Conservation (phyloP, 2,797 vertebrate species). For the Morus bassanus region DNA sequence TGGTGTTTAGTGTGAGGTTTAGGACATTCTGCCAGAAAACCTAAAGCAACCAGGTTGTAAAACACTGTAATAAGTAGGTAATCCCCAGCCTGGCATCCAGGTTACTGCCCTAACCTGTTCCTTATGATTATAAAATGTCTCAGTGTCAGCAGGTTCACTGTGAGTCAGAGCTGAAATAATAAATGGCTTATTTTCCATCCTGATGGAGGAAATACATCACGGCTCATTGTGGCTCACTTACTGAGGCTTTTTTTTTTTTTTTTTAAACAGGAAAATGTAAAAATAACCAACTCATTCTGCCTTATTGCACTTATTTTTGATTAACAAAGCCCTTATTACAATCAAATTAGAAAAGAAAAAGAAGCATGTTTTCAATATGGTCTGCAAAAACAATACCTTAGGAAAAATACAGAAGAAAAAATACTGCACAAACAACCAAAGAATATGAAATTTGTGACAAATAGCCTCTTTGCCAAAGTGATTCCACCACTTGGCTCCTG, state of each 20-base stretch:
- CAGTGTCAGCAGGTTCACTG: constrained; percentile 81
- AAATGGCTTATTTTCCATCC: constrained; percentile 96
- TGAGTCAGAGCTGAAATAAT: constrained; percentile 91
- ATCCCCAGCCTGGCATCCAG: constrained; percentile 68
- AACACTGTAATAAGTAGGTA: constrained; percentile 76
- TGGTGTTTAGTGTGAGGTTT: constrained; percentile 87
- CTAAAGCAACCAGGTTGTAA: constrained; percentile 73
- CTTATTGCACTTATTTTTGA: constrained; percentile 70
- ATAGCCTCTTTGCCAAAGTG: constrained; percentile 60
- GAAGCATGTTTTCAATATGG: constrained; percentile 57
- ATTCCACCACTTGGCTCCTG: constrained; percentile 40
- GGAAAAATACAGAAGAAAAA: constrained; percentile 57
- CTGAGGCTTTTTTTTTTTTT: constrained; percentile 75
- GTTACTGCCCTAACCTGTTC: constrained; percentile 79
- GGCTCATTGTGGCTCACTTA: constrained; percentile 89
- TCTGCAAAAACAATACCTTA: constrained; percentile 67
- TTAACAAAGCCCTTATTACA: constrained; percentile 73
- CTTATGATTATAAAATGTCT: constrained; percentile 78
- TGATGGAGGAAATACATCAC: constrained; percentile 97
- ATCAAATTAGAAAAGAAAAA: constrained; percentile 66
- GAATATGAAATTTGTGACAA: constrained; percentile 61
- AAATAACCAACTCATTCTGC: constrained; percentile 91
- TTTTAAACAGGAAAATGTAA: constrained; percentile 97
- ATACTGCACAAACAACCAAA: constrained; percentile 56
- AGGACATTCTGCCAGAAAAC: constrained; percentile 79